Conservation (phyloP, 1,140 invertebrate species). For the Zaprionus vittiger region DNA sequence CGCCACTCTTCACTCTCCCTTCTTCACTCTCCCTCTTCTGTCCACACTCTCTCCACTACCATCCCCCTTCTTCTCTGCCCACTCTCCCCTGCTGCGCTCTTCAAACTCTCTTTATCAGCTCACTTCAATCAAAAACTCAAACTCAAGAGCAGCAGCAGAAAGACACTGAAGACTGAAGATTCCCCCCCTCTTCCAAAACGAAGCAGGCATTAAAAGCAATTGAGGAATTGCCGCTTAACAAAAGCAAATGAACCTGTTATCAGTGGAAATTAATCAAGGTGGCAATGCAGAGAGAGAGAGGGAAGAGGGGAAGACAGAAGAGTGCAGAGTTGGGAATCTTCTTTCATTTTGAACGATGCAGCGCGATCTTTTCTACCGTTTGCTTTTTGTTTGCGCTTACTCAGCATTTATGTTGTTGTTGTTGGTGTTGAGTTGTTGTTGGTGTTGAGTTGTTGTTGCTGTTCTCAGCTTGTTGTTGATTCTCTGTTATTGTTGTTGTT, state of each 20-base stretch:
- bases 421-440: constrained; percentile 17
- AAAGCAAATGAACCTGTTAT: constrained; percentile 84
- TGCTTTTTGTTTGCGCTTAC: constrained; percentile 69
- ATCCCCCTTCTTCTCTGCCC: background rate
- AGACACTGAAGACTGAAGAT: background rate
- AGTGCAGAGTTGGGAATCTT: background rate
- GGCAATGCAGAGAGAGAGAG: background rate
- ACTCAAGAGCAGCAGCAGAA: background rate
- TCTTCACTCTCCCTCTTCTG: background rate
- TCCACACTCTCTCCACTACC: background rate
- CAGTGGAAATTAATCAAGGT: constrained; percentile 81
- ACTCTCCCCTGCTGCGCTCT: background rate
- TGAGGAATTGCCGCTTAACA: constrained; percentile 78
- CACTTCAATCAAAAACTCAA: constrained; percentile 45
- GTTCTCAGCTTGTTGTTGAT: constrained; percentile 18
- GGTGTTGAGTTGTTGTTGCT: constrained; percentile 16
- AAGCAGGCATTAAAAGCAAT: constrained; percentile 57
- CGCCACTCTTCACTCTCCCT: background rate
- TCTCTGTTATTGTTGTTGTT: constrained; percentile 10
- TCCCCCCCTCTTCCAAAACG: background rate
- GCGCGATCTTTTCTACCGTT: constrained; percentile 22
- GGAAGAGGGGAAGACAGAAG: background rate
- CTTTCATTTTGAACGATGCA: background rate
- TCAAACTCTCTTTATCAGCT: constrained; percentile 38
- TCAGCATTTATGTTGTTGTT: constrained; percentile 69